Evolutionary conservation across 2,797 vertebrate genomes (phyloP).

Genomic region (Cynopterus sphinx): DNA sequence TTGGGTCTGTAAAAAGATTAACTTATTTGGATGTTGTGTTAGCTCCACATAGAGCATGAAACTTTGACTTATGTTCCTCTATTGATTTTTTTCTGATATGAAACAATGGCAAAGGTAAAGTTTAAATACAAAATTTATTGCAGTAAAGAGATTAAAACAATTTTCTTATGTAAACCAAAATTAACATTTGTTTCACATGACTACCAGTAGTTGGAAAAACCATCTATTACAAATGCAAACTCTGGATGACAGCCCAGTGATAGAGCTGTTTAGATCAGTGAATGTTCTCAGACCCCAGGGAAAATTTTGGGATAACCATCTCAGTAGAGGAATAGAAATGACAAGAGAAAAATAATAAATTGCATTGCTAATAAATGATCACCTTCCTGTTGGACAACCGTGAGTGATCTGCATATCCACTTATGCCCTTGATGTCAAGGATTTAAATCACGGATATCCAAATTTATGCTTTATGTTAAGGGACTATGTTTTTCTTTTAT

Average conservation of each 20-base stretch:
- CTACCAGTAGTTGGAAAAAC: constrained; percentile 44
- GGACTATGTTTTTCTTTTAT: background rate
- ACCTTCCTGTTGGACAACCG: background rate
- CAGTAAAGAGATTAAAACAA: constrained; percentile 8
- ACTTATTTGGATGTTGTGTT: background rate
- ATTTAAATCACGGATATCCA: constrained; percentile 4
- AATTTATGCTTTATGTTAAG: background rate
- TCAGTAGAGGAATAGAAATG: background rate
- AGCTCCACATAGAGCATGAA: background rate
- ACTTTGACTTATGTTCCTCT: background rate
- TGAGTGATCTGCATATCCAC: background rate
- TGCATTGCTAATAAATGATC: background rate
- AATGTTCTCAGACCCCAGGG: background rate
- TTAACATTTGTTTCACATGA: constrained; percentile 3
- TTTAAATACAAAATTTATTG: constrained; percentile 80
- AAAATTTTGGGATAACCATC: background rate
- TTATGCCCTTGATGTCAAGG: background rate
- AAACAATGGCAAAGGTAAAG: background rate
- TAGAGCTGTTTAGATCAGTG: background rate
- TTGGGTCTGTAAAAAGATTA: background rate
- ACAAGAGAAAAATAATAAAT: background rate
- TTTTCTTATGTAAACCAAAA: constrained; percentile 61
- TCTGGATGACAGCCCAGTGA: constrained; percentile 3
- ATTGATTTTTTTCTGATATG: background rate
- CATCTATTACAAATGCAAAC: constrained; percentile 32